Base-by-base conservation (phyloP, 2,888 invertebrate species). In the Lydus trimaculatus region DNA sequence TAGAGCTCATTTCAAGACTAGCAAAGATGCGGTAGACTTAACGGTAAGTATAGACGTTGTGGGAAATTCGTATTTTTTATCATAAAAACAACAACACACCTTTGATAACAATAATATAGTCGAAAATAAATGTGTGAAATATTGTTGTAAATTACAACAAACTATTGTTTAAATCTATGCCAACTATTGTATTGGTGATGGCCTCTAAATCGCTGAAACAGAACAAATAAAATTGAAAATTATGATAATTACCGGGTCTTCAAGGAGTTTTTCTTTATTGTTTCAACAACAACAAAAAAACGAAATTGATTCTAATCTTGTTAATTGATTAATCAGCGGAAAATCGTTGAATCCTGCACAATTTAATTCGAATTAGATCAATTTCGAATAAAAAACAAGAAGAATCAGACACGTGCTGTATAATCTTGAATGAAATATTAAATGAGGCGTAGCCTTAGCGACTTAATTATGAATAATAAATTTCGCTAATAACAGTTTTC, bases 361-460 rank as follows among this genome's bases (percentile, higher is more conserved):
- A 15, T 4, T 11, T 6, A n/a, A 43, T 43, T 43, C 36, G 17
- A 43, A 17, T 7, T 43, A n/a, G 43, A 43, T n/a, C 43, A 17
- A 17, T 43, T 43, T 43, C 33, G 33, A 9, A 7, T 2, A 33
- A 7, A 33, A 11, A 33, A 33, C 2, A 3, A 33, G 11, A 33
- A 33, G 33, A 33, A 33, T 1, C 43, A 43, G 43, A 43, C 43
- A 43, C 43, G 43, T 43, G 43, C 43, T n/a, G 43, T n/a, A n/a
- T 43, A 43, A 43, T 43, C 43, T 43, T 43, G 43, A 43, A 43
- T 43, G 43, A 43, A 43, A 43, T 43, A 43, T 43, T 43, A 17
- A 43, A 43, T 43, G 43, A 43, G 43, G 43, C 43, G 43, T 43
- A 43, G n/a, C 43, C 17, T 36, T 11, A 13, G 4, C 4, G n/a